Conservation (phyloP, 2,888 invertebrate species). For the Oscheius sp. region DNA sequence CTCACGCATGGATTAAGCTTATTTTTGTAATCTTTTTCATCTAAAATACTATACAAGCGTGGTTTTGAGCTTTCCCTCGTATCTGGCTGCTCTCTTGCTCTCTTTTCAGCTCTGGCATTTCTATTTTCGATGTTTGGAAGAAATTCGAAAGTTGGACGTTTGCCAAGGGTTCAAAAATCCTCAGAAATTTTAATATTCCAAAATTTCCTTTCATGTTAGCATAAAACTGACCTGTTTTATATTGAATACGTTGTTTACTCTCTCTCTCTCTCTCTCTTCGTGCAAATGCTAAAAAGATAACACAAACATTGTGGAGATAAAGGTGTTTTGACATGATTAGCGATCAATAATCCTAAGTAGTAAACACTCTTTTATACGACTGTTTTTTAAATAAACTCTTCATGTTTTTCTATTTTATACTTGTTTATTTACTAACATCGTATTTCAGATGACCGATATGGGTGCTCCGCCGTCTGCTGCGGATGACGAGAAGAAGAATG, state of each 20-base stretch:
- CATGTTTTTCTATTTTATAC: background rate
- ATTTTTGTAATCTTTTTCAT: background rate
- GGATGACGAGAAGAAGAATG: constrained; percentile 26
- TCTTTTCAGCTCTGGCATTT: background rate
- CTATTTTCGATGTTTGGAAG: background rate
- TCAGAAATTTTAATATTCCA: background rate
- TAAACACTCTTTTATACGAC: too few relatives aligned
- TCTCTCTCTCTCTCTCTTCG: too few relatives aligned
- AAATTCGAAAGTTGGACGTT: background rate
- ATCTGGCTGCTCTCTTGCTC: too few relatives aligned
- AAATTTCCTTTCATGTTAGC: background rate
- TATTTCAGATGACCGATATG: constrained; percentile 25
- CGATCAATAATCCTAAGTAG: background rate
- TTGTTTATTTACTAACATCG: background rate
- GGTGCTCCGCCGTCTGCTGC: background rate
- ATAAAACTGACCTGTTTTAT: too few relatives aligned
- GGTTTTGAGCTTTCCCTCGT: too few relatives aligned
- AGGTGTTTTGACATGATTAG: background rate
- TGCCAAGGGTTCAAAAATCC: background rate
- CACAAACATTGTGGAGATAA: background rate
- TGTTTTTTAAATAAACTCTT: background rate
- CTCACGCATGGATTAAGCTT: background rate
- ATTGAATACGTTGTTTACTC: background rate
- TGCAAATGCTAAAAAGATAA: background rate
- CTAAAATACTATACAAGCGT: too few relatives aligned